Evolutionary conservation across 2,797 vertebrate species (phyloP).

Genomic region (Spea hammondii): DNA sequence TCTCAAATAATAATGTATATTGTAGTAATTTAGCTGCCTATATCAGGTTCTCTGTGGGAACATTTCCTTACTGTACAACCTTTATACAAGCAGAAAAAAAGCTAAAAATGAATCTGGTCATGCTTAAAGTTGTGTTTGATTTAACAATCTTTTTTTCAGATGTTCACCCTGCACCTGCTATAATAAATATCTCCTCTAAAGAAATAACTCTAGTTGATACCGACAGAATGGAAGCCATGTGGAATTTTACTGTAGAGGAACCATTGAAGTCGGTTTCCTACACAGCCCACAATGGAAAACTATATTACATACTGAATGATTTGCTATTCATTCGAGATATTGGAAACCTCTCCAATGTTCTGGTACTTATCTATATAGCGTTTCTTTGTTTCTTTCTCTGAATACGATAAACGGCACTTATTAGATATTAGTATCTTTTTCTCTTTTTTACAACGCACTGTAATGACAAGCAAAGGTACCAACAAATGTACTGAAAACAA

Average conservation of each 20-base stretch:
- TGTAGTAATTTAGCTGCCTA: too few species aligned
- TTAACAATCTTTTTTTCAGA: constrained; percentile 55
- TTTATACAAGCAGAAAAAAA: too few species aligned
- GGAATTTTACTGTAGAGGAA: constrained; percentile 55
- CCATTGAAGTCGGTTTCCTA: constrained; percentile 60
- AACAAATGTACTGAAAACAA: constrained; percentile 16
- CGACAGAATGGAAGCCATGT: constrained; percentile 58
- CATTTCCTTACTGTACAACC: too few species aligned
- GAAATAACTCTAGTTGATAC: constrained; percentile 61
- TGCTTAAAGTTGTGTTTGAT: neutral
- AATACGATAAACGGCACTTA: neutral
- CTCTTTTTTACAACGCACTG: neutral
- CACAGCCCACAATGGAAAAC: constrained; percentile 57
- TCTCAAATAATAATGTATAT: too few species aligned
- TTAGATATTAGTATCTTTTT: neutral
- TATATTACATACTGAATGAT: constrained; percentile 57
- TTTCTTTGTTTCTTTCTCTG: neutral
- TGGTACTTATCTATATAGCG: constrained; percentile 58
- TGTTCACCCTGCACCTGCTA: constrained; percentile 58
- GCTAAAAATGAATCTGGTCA: too few species aligned
- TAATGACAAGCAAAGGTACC: neutral
- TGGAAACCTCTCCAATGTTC: constrained; percentile 52
- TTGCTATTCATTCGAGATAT: constrained; percentile 59
- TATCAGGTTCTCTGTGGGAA: too few species aligned
- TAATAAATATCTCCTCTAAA: constrained; percentile 59